Evolutionary conservation across 1,140 invertebrate species (phyloP).

Genomic region (Papilio machaon): DNA sequence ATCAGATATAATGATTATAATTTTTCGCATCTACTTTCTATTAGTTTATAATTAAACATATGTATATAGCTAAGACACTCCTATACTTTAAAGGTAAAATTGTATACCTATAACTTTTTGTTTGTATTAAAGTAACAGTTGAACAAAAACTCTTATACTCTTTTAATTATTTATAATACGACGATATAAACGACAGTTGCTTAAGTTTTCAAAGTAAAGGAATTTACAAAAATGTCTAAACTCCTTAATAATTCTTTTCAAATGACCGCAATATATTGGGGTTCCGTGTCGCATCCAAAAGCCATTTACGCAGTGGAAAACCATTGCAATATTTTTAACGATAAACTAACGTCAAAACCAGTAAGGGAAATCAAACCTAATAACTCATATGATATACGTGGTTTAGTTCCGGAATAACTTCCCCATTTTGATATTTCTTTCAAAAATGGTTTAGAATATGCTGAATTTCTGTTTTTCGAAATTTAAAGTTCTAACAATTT

Average conservation of each 20-base stretch:
- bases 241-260: slow-evolving; percentile 23
- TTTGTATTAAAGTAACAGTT: too few species aligned
- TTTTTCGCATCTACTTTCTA: too few species aligned
- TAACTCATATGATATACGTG: slow-evolving; percentile 18
- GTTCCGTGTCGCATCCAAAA: slow-evolving; percentile 23
- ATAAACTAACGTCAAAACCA: slow-evolving; percentile 25
- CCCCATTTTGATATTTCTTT: background rate
- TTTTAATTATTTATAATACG: too few species aligned
- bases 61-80: too few species aligned
- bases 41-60: too few species aligned
- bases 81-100: too few species aligned
- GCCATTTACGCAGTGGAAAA: slow-evolving; percentile 16
- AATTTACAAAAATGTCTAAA: slow-evolving; percentile 11
- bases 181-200: too few species aligned
- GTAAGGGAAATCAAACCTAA: slow-evolving; percentile 25
- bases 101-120: too few species aligned
- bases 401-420: slow-evolving; percentile 10
- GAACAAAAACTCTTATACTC: too few species aligned
- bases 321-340: slow-evolving; percentile 20
- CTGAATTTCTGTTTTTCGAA: background rate
- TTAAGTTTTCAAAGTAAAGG: too few species aligned
- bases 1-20: background rate
- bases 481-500: background rate
- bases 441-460: background rate
- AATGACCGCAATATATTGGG: slow-evolving; percentile 20